phyloP scores from a whole-genome alignment of 2,888 invertebrate species.

The Pemphredon lugubris region DNA sequence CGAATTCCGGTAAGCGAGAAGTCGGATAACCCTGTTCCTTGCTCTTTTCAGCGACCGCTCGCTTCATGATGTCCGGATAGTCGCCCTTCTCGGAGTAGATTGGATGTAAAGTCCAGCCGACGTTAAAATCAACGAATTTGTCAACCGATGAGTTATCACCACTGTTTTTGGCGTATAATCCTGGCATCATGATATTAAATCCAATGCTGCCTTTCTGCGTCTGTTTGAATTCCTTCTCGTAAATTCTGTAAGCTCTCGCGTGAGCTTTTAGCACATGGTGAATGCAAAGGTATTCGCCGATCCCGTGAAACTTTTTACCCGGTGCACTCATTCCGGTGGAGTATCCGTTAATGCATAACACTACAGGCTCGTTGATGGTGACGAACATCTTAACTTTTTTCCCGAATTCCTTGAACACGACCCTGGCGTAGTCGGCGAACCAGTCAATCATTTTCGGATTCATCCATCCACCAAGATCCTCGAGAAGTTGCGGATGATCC shows the following conservation, averaged over 20 bases:
- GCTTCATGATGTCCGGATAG: conserved; percentile 82
- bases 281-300: conserved; percentile 86
- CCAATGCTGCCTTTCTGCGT: conserved; percentile 82
- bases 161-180: conserved; percentile 51
- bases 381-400: conserved; percentile 87
- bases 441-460: conserved; percentile 86
- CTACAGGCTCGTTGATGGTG: conserved; percentile 90
- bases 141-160: conserved; percentile 54
- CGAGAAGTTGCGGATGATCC: conserved; percentile 86
- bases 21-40: conserved; percentile 77
- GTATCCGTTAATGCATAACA: conserved; percentile 83
- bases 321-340: conserved; percentile 63
- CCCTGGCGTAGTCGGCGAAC: conserved; percentile 85
- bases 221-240: conserved; percentile 83
- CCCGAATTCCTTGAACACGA: conserved; percentile 85
- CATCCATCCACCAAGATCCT: conserved; percentile 87
- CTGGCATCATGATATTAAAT: conserved; percentile 37
- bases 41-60: conserved; percentile 80
- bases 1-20: conserved; percentile 82
- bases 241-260: conserved; percentile 86
- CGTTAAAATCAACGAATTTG: conserved; percentile 75
- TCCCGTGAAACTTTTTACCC: conserved; percentile 78
- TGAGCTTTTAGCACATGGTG: conserved; percentile 90
- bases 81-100: conserved; percentile 82
- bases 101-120: conserved; percentile 82